Percentiles rank a stretch among this genome's conserved stretches.
phyloP scores from a whole-genome alignment of 2,113 vertebrate species.

The Gopherus flavomarginatus region DNA sequence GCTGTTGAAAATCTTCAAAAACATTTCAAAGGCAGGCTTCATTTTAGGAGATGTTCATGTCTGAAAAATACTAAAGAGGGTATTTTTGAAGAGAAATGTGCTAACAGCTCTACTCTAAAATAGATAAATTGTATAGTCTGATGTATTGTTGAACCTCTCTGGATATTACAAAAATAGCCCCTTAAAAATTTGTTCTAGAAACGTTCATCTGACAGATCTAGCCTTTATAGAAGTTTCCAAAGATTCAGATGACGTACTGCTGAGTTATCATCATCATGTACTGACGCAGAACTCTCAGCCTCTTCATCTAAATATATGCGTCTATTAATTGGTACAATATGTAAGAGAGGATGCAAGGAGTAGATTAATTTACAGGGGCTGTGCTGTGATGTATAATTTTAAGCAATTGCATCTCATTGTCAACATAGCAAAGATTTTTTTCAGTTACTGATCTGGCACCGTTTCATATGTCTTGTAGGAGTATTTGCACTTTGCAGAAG shows the following conservation, averaged over 20 bases:
- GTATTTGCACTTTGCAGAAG: background rate
- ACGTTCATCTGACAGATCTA: constrained; percentile 19
- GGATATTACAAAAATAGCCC: constrained; percentile 45
- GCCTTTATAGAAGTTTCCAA: background rate
- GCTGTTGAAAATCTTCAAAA: constrained; percentile 30
- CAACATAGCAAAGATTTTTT: constrained; percentile 31
- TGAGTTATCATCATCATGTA: constrained; percentile 54
- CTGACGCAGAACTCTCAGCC: constrained; percentile 1
- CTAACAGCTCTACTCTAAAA: constrained; percentile 44
- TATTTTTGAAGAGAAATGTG: constrained; percentile 42
- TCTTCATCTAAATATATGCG: background rate
- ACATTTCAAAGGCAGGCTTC: constrained; percentile 11
- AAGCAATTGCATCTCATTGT: constrained; percentile 7
- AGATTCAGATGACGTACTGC: constrained; percentile 47
- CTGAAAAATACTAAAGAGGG: constrained; percentile 32
- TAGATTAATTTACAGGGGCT: constrained; percentile 4
- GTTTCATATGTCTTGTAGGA: constrained; percentile 17
- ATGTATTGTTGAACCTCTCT: constrained; percentile 30
- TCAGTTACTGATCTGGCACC: background rate
- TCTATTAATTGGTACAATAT: constrained; percentile 34
- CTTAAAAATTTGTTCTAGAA: background rate
- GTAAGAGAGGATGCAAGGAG: background rate
- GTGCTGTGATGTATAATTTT: constrained; percentile 25
- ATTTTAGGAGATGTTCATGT: constrained; percentile 11
- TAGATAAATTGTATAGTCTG: constrained; percentile 38